Evolutionary conservation across 2,797 vertebrate genomes (phyloP), one percentile per base, ranked within the genome.

Genomic region (Pseudopleuronectes americanus): DNA sequence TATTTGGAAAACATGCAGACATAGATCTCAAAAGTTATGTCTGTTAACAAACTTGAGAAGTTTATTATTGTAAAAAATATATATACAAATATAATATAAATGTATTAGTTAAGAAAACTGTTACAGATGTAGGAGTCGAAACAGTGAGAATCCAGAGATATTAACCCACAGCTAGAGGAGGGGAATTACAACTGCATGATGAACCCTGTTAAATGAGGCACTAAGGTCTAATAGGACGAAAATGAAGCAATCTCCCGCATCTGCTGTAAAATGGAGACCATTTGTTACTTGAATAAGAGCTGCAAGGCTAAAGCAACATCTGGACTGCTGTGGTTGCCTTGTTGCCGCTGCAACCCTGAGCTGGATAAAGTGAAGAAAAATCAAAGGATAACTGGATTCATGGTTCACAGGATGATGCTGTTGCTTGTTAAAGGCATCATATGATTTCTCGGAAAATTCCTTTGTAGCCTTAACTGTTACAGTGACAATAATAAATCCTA

Each of bases 241-340:
- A 80, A 84, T 79, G 56, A 71, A 84, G 84, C 74, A 79, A 79
- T 83, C 62, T 71, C 62, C 59, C 69, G 58, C 77, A 79, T 74
- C 78, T 82, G 73, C 28, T 49, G 52, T 31, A 60, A 72, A 84
- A 90, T 84, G 67, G 75, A 74, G 62, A 77, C 58, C 80, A 86
- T 89, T 86, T 88, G 80, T 87, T 83, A 79, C 85, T 85, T 80
- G 66, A 85, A 82, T 77, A 45, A 73, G 64, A 31, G 75, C 83
- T 73, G 68, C 22, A 19, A 64, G 80, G 65, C 70, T 84, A 28
- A 81, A 82, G 58, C 77, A 87, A 83, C 81, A 88, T 78, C 77
- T 79, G 81, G 70, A 77, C 70, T 21, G 33, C 68, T 83, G 52
- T 36, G 60, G 68, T 54, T 75, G 63, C 53, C 58, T 64, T 71